Evolutionary conservation across 1,140 invertebrate genomes (phyloP).

Genomic region (Tetragnatha versicolor): DNA sequence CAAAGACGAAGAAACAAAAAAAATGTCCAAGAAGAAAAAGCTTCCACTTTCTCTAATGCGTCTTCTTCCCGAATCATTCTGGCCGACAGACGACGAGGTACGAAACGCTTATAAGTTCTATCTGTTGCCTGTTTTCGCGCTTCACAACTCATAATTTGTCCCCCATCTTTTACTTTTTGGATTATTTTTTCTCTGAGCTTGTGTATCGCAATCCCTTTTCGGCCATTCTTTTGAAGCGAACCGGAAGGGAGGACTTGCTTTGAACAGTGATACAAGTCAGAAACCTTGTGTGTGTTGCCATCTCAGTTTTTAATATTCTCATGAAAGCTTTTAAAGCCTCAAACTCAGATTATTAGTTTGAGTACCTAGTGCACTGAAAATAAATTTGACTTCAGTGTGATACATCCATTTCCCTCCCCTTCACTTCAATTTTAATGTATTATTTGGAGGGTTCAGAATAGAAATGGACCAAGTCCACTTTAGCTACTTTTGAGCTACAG

Average conservation of each 20-base stretch:
- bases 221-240: neutral
- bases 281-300: no score
- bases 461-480: no score
- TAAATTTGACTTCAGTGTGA: no score
- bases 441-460: no score
- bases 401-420: no score
- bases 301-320: no score
- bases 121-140: slow-evolving; percentile 26
- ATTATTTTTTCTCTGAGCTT: neutral
- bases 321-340: no score
- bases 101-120: slow-evolving; percentile 33
- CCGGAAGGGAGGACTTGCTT: neutral
- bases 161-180: slow-evolving; percentile 22
- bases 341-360: no score
- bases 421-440: no score
- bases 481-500: no score
- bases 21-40: neutral
- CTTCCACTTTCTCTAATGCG: slow-evolving; percentile 34
- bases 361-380: no score
- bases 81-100: slow-evolving; percentile 4
- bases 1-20: slow-evolving; percentile 4
- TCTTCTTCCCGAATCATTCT: slow-evolving; percentile 14
- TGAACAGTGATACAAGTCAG: no score
- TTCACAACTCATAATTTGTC: slow-evolving; percentile 39
- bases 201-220: neutral